Evolutionary conservation across 2,797 vertebrate species (phyloP).

Genomic region (Lepus townsendii): DNA sequence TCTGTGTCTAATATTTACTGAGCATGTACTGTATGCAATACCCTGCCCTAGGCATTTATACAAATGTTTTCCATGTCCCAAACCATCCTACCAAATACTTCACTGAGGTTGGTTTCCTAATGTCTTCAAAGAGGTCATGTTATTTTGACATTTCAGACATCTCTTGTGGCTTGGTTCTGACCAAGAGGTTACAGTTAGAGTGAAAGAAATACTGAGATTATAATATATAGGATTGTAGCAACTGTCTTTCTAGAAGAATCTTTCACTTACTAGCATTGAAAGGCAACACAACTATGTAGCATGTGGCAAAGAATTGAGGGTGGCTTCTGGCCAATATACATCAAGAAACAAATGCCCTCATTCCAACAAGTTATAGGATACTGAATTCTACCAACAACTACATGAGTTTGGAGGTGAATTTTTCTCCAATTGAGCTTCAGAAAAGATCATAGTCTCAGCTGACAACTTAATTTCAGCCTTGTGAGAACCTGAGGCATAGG

Average conservation of each 20-base stretch:
- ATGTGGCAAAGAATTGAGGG: not conserved
- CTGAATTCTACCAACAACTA: not conserved
- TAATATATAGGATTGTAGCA: not conserved
- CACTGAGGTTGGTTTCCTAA: not conserved
- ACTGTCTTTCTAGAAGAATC: not conserved
- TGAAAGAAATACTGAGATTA: not conserved
- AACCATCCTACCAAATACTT: not conserved
- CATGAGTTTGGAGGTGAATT: not conserved
- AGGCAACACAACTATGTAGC: not conserved
- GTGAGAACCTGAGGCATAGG: not conserved
- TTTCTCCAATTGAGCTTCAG: not conserved
- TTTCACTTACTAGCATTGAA: not conserved
- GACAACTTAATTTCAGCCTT: not conserved
- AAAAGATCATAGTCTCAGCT: not conserved
- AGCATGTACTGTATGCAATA: not conserved
- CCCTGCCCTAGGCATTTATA: not conserved
- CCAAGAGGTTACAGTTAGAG: not conserved
- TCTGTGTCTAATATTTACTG: not conserved
- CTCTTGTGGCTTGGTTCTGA: not conserved
- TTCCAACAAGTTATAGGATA: not conserved
- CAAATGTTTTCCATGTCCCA: not conserved
- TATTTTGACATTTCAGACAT: conserved; percentile 1
- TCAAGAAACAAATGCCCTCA: not conserved
- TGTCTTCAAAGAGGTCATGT: not conserved
- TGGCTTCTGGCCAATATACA: not conserved